phyloP scores from a whole-genome alignment of 2,888 invertebrate genomes.

The Andrena bucephala region DNA sequence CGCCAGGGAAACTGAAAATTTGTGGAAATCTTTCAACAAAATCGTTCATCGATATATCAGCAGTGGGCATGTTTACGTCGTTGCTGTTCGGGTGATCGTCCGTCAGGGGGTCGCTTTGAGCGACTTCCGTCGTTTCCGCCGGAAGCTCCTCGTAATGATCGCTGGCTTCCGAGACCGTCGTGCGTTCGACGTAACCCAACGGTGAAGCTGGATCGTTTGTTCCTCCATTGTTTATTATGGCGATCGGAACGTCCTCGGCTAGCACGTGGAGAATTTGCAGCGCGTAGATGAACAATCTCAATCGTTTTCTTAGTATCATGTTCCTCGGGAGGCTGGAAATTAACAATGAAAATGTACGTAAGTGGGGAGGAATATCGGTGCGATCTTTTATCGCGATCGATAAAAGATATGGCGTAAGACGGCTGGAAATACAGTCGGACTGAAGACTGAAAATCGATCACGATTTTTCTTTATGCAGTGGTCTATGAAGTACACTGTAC shows the following conservation, averaged over 20 bases:
- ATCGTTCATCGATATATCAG: not conserved
- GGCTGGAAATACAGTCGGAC: too few species aligned
- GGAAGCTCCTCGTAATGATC: constrained; percentile 3
- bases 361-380: not conserved
- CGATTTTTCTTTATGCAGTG: too few species aligned
- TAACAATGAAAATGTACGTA: constrained; percentile 2
- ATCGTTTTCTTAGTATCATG: constrained; percentile 72
- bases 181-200: constrained; percentile 6
- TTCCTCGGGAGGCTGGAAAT: constrained; percentile 29
- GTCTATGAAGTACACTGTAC: too few species aligned
- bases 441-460: too few species aligned
- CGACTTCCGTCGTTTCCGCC: not conserved
- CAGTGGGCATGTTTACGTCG: not conserved
- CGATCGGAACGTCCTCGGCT: constrained; percentile 54
- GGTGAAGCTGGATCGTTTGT: constrained; percentile 15
- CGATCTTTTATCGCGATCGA: constrained; percentile 17
- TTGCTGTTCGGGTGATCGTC: constrained; percentile 2
- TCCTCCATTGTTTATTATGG: not conserved
- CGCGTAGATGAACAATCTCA: constrained; percentile 65
- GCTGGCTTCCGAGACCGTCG: not conserved
- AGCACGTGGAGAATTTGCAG: constrained; percentile 64
- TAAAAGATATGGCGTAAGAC: not conserved
- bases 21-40: not conserved
- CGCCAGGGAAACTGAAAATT: not conserved
- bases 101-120: not conserved